Percentiles rank a stretch among this genome's conserved stretches.
Conservation (phyloP, 2,888 invertebrate genomes). For the Ophion costatus region DNA sequence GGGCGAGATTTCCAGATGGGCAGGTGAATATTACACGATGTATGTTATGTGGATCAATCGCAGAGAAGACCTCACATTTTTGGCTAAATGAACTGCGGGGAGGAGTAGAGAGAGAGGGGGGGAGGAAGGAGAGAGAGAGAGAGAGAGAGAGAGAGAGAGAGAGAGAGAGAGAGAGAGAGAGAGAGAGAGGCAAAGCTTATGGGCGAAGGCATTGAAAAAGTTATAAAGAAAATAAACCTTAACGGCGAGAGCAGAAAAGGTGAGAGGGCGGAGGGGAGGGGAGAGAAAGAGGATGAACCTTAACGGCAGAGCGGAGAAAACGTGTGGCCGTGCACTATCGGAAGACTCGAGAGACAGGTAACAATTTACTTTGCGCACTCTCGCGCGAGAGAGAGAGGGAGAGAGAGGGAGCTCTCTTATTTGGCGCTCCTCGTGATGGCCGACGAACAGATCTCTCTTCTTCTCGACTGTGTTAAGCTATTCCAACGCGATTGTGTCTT, state of each 20-base stretch:
- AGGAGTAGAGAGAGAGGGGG: conserved; percentile 13
- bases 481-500: conserved; percentile 35
- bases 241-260: not conserved
- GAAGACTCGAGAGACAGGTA: conserved; percentile 57
- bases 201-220: not conserved
- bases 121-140: not conserved
- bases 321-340: conserved; percentile 56
- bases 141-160: conserved; percentile 18
- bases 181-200: too few species aligned
- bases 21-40: too few species aligned
- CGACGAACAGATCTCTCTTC: conserved; percentile 57
- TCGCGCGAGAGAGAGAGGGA: conserved; percentile 29
- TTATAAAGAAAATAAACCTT: not conserved
- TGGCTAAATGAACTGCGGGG: not conserved
- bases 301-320: conserved; percentile 39
- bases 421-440: conserved; percentile 51
- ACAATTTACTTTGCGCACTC: conserved; percentile 65
- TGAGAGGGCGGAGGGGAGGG: conserved; percentile 21
- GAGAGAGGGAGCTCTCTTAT: conserved; percentile 17
- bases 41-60: conserved; percentile 39
- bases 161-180: not conserved
- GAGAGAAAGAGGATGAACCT: conserved; percentile 18
- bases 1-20: too few species aligned
- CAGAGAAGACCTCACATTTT: conserved; percentile 16
- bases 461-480: conserved; percentile 28